Evolutionary conservation across 1,140 invertebrate species (phyloP), one percentile per base, ranked within the genome.

Genomic region (Heliconius melpomene): DNA sequence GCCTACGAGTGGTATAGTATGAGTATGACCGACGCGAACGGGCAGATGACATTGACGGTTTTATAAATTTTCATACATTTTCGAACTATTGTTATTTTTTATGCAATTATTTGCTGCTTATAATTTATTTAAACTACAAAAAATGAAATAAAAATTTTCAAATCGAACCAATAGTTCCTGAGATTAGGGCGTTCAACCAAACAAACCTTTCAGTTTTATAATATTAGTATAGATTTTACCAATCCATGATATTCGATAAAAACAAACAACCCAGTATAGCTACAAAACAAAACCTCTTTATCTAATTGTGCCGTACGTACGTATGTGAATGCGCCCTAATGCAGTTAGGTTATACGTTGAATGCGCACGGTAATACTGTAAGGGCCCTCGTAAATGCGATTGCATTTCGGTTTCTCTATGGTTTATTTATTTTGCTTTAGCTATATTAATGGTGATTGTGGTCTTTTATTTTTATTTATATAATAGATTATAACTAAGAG

Each of bases 371-470:
- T 83, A 83, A 77, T 79, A 50, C 54, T 84, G 23, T n/a, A 76
- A 82, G 79, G 79, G 82, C 79, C 73, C 80, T 77, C 75, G 83
- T 77, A 84, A 83, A 84, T 84, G 83, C 80, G 83, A 84, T 83
- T 83, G 83, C 81, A 81, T 81, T 84, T 78, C 50, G 77, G 77
- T 72, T 78, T 71, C 57, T 81, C 71, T 80, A 75, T 75, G 77
- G 29, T 46, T 79, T 29, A 32, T 83, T 78, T 46, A 38, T 52
- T 66, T 77, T 73, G 36, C 36, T 46, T n/a, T n/a, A 13, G 13
- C 20, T 60, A 60, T 60, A 26, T 11, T 60, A 60, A 60, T 23
- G 23, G 9, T 23, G 57, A 23, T 60, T 3, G 57, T 60, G n/a
- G 9, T 60, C 57, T 60, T 26, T 60, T 60, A 23, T 60, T 60